phyloP scores from a whole-genome alignment of 2,888 invertebrate species.

The Torymus tubicola region DNA sequence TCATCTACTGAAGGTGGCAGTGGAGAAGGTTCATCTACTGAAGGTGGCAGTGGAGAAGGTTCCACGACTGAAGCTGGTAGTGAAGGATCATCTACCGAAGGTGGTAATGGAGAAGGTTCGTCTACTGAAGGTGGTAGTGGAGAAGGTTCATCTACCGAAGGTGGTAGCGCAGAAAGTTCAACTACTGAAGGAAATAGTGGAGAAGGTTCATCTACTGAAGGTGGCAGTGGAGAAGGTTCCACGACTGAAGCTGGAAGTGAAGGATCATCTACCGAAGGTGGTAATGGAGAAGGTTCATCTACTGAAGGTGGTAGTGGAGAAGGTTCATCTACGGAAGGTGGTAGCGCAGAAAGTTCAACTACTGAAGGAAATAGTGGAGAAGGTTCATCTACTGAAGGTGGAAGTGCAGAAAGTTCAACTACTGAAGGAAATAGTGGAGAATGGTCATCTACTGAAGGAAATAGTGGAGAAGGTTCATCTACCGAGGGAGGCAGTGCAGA shows the following conservation, averaged over 20 bases:
- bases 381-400: too few species aligned
- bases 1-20: too few species aligned
- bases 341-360: background rate
- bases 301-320: conserved; percentile 1
- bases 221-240: too few species aligned
- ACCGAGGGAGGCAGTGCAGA: conserved; percentile 21
- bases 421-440: conserved; percentile 2
- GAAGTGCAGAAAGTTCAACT: background rate
- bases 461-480: conserved; percentile 11
- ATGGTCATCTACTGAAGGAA: background rate
- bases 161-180: background rate
- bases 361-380: too few species aligned
- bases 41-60: too few species aligned
- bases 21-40: background rate
- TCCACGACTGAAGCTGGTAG: too few species aligned
- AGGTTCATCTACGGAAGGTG: background rate
- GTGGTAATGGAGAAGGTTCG: background rate
- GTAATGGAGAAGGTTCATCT: background rate
- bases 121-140: background rate
- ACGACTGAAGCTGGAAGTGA: too few species aligned
- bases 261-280: background rate
- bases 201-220: too few species aligned
- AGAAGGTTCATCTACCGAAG: conserved; percentile 3
- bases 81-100: background rate
- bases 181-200: background rate